These are phyloP conservation scores for Pherbina coryleti DNA, from an alignment of 2,888 invertebrate species.

Conservation along the genomic window DNA sequence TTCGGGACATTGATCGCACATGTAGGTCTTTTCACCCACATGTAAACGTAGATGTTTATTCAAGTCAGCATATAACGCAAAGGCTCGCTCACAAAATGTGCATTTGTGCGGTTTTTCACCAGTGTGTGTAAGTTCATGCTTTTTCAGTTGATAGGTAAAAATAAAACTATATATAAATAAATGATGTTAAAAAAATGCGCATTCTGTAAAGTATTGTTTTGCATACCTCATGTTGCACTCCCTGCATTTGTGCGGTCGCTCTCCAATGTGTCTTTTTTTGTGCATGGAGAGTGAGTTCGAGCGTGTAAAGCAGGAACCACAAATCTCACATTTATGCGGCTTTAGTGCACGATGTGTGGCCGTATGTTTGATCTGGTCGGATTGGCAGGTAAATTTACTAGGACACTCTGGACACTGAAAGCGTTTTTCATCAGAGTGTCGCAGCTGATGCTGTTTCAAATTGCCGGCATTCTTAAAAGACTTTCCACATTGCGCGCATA, in stretches of 20 bases:
- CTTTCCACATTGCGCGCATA: constrained; percentile 73
- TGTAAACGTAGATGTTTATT: constrained; percentile 72
- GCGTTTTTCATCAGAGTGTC: constrained; percentile 73
- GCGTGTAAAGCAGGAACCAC: constrained; percentile 74
- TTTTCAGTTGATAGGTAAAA: constrained; percentile 72
- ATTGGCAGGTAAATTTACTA: constrained; percentile 73
- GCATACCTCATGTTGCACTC: constrained; percentile 53
- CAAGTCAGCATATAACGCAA: constrained; percentile 73
- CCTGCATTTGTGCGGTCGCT: constrained; percentile 58
- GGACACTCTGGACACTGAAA: constrained; percentile 73
- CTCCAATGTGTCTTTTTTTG: constrained; percentile 75
- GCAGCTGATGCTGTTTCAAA: constrained; percentile 73
- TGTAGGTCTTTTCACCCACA: constrained; percentile 73
- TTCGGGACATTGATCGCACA: constrained; percentile 64
- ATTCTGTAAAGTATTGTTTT: background rate
- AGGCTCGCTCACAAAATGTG: constrained; percentile 72
- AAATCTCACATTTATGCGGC: constrained; percentile 76
- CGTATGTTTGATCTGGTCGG: constrained; percentile 71
- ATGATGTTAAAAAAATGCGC: no score
- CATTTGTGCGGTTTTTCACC: constrained; percentile 72
- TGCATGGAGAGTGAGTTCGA: constrained; percentile 75
- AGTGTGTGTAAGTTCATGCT: constrained; percentile 73
- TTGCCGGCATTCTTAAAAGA: constrained; percentile 72
- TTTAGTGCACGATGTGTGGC: constrained; percentile 72
- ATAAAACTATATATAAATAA: constrained; percentile 68